Percentiles rank a stretch among this genome's conserved stretches.
Evolutionary conservation across 30 jellyfish, hydroid and myxozoan species (phyloP).

Genomic region (Turritopsis dohrnii): DNA sequence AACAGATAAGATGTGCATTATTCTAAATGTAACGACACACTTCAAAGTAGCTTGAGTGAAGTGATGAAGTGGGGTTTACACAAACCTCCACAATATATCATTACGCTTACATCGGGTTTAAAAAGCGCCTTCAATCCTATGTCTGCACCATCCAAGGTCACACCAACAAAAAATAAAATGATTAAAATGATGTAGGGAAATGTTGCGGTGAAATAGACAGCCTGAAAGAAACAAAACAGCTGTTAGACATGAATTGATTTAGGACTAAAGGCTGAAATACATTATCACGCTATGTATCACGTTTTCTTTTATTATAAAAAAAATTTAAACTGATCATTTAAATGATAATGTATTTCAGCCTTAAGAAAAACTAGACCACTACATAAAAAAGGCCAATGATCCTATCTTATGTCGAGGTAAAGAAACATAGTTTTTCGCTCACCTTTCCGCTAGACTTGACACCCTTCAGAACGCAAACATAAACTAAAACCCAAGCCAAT

Average conservation of each 20-base stretch:
- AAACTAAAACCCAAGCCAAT: conserved; percentile 80
- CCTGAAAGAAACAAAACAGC: conserved; percentile 33
- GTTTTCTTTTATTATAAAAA: no score
- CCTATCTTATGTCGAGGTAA: background rate
- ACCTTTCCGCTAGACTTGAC: conserved; percentile 95
- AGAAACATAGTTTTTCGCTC: background rate
- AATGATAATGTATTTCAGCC: background rate
- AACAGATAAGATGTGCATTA: background rate
- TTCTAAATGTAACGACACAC: background rate
- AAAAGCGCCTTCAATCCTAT: conserved; percentile 58
- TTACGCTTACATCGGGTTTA: conserved; percentile 66
- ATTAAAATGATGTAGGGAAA: conserved; percentile 76
- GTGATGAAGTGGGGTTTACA: background rate
- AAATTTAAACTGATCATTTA: background rate
- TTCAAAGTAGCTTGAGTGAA: no score
- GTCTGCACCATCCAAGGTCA: conserved; percentile 79
- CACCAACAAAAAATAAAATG: conserved; percentile 80
- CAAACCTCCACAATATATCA: background rate
- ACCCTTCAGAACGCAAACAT: conserved; percentile 73
- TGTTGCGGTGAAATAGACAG: conserved; percentile 90
- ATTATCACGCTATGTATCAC: no score
- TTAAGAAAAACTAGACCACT: background rate
- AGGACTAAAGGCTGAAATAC: background rate
- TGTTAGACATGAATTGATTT: conserved; percentile 1
- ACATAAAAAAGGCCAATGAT: background rate